Evolutionary conservation across 2,113 vertebrate species (phyloP), one percentile per base, ranked within the genome.

Genomic region (Semnornis frantzii): DNA sequence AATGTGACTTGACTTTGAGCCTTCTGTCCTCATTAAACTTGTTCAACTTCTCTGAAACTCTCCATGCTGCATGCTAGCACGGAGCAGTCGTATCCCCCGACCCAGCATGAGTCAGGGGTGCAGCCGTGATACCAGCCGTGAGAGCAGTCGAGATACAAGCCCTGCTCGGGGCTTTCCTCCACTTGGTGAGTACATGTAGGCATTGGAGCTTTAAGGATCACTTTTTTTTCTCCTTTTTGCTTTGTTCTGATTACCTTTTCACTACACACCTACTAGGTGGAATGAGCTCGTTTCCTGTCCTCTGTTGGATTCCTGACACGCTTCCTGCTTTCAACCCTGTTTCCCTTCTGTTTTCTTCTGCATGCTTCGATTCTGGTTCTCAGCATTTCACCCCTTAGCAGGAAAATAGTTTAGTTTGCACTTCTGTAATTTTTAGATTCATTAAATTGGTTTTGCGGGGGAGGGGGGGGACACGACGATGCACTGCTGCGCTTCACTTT

Each of bases 41-140:
- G 98, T 99, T 99, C 98, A 97, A 98, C 98, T 98, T 98, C 98
- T 99, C 98, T 99, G 98, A 98, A 98, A 98, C 98, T 98, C 98
- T 97, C 98, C 98, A 98, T 98, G 98, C 98, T 98, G 98, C 99
- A 99, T 98, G 97, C 99, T 99, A 99, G 99, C 99, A 98, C 98
- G 99, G 99, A 99, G 99, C 98, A 99, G 98, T 98, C 99, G 99
- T 97, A 99, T 99, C 97, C 99, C 99, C 94, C 98, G 99, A 94
- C 99, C 99, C 98, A 99, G 99, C 98, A 99, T 99, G 99, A 99
- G 99, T 99, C 99, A 99, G 98, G 99, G 99, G 97, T 99, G 99
- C 98, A 99, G 99, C 98, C 99, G 99, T 97, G 98, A 99, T 98
- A 99, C 99, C 97, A 99, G 99, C 98, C 99, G 99, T 97, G 99